Base-by-base conservation (phyloP, 2,888 invertebrate species). In the Ophioninae sp. region DNA sequence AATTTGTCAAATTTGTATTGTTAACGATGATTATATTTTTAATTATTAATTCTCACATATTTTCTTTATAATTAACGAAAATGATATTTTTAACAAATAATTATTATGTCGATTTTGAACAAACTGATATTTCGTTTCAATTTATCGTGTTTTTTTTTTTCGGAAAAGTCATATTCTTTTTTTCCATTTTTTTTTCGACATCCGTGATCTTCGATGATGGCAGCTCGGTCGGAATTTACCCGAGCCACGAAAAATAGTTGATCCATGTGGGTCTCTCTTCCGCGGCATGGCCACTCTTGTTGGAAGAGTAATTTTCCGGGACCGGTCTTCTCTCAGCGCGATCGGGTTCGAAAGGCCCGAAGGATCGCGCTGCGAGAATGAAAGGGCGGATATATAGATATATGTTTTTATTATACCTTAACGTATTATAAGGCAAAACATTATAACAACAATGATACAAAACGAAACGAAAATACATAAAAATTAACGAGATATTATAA, bases 301-400 rank as follows among this genome's bases (percentile, higher is more conserved):
- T 84, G 77, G 78, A 76, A 82, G 82, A 79, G 88, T 88, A 90
- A 89, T 90, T 91, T 90, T 90, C 89, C 90, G 88, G 87, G 88
- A 89, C 88, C 89, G 88, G 88, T 89, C 88, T 87, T 86, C 72
- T 85, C 83, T 82, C 78, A 83, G 77, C 84, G 86, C 84, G 86
- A 87, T 86, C 87, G 88, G 85, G 84, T 85, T 79, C 85, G 83
- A 78, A 77, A 82, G 82, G 84, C 82, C 76, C 84, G 84, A 84
- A 84, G 84, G 84, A 84, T 84, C 72, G 70, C 72, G 81, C 78
- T 50, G 78, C 75, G 81, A 77, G 72, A 73, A 82, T 82, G 65
- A 56, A 82, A 77, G 77, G 81, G 81, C 81, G 81, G 73, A 72
- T 50, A 13, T 23, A 79, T 30, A 61, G 59, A 30, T 30, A 30